Conservation (phyloP, 2,888 invertebrate genomes). For the Caenorhabditis wallacei region DNA sequence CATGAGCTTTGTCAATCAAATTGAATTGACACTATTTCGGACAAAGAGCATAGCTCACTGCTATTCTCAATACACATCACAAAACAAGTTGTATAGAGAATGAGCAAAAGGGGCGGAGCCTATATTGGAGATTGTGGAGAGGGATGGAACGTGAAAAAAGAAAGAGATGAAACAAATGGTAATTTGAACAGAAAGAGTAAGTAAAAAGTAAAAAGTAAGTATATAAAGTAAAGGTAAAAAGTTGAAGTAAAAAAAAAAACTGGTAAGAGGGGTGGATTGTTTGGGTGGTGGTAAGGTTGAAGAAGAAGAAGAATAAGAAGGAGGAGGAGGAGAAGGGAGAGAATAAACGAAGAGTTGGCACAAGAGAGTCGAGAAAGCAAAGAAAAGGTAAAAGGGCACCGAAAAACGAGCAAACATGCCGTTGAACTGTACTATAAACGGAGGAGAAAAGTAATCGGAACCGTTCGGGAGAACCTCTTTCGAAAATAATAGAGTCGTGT, state of each 20-base stretch:
- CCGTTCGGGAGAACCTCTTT: constrained; percentile 8
- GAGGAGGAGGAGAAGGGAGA: constrained; percentile 1
- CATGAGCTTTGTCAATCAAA: constrained; percentile 65
- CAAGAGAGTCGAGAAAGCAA: constrained; percentile 51
- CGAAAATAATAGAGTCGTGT: not conserved
- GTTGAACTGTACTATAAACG: constrained; percentile 45
- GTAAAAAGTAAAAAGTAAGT: constrained; percentile 38
- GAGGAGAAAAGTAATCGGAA: not conserved
- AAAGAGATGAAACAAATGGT: constrained; percentile 19
- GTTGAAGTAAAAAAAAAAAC: constrained; percentile 51
- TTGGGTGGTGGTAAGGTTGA: constrained; percentile 38
- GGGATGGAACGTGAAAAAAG: not conserved
- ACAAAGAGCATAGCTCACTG: constrained; percentile 54
- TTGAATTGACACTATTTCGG: constrained; percentile 65
- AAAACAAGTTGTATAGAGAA: constrained; percentile 54
- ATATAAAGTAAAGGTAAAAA: constrained; percentile 48
- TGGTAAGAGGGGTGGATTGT: constrained; percentile 49
- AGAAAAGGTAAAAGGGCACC: constrained; percentile 54
- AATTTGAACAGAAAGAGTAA: constrained; percentile 43
- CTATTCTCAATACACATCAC: constrained; percentile 7
- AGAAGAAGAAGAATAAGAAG: constrained; percentile 27
- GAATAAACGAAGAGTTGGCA: constrained; percentile 61
- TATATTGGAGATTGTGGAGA: constrained; percentile 11
- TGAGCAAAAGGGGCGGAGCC: constrained; percentile 22
- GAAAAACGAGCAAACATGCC: constrained; percentile 57